Evolutionary conservation across 2,888 invertebrate species (phyloP), one percentile per base, ranked within the genome.

Genomic region (Dichetophora obliterata): DNA sequence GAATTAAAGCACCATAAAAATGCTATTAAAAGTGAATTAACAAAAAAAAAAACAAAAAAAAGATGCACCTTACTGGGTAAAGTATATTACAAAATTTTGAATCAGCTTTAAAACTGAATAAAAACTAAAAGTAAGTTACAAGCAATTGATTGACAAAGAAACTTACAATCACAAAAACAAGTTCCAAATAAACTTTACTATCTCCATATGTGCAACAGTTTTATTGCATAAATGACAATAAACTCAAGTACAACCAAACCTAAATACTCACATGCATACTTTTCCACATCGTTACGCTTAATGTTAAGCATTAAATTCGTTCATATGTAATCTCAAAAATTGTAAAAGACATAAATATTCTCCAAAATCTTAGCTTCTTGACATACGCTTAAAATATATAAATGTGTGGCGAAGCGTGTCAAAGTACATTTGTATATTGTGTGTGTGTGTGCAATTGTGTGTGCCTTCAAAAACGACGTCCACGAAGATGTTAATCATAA

Each of bases 341-440:
- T 70, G 65, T 71, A 65, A 65, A 70, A 71, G 71, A 61, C 76
- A 71, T 76, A 76, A 76, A 76, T 76, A 71, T 31, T n/a, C 22
- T 24, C 5, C 52, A 11, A 43, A 68, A 68, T 50, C 50, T 50
- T 16, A 27, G 68, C 24, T 48, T 50, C 22, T 50, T 68, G 50
- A 27, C 22, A 68, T 50, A 16, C 43, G 50, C 16, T 22, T 22
- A 14, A 43, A 34, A 34, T 34, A 34, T 65, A 65, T 54, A 54
- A 19, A 43, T 43, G 14, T 54, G 6, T 22, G 6, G 63, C 63
- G 14, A n/a, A 34, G n/a, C 14, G 5, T 65, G 65, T 19, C 52
- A 6, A 52, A 5, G 54, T 19, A 16, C 14, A 16, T 27, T n/a
- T 31, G 31, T n/a, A 9, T 2, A 8, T n/a, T n/a, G n/a, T 37